phyloP scores from a whole-genome alignment of 2,797 vertebrate species.

The Hoplostethus atlanticus region DNA sequence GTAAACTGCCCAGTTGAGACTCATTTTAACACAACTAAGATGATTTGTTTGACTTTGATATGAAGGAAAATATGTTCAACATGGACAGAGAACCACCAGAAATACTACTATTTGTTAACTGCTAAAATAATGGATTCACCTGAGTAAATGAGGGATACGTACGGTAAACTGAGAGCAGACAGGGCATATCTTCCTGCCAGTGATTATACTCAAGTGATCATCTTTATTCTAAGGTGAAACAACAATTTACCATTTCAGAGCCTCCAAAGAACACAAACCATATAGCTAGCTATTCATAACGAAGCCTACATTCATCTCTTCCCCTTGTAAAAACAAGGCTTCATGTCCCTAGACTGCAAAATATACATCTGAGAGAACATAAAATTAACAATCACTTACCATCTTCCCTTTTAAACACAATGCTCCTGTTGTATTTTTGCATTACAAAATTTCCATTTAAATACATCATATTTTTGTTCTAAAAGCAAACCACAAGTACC shows the following conservation, averaged over 20 bases:
- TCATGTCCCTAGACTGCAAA: conserved; percentile 11
- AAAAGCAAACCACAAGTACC: conserved; percentile 43
- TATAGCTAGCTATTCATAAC: conserved; percentile 10
- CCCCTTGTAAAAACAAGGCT: conserved; percentile 24
- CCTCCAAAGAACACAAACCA: conserved; percentile 15
- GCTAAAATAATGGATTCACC: conserved; percentile 46
- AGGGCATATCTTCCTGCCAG: neutral
- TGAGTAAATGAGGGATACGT: conserved; percentile 47
- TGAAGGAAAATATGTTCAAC: conserved; percentile 31
- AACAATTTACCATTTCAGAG: conserved; percentile 1
- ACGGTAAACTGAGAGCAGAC: neutral
- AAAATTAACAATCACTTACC: conserved; percentile 24
- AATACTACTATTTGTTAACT: conserved; percentile 9
- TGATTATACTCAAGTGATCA: neutral
- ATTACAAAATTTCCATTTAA: conserved; percentile 40
- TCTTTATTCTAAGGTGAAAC: neutral
- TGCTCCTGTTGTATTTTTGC: conserved; percentile 6
- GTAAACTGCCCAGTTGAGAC: conserved; percentile 16
- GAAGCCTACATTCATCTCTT: conserved; percentile 29
- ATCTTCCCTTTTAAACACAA: conserved; percentile 66
- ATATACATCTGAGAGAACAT: conserved; percentile 32
- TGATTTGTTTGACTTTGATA: neutral
- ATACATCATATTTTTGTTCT: conserved; percentile 34
- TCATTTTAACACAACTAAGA: neutral
- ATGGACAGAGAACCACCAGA: conserved; percentile 30